phyloP scores from a whole-genome alignment of 2,797 vertebrate genomes.

The Leptodactylus fallax region DNA sequence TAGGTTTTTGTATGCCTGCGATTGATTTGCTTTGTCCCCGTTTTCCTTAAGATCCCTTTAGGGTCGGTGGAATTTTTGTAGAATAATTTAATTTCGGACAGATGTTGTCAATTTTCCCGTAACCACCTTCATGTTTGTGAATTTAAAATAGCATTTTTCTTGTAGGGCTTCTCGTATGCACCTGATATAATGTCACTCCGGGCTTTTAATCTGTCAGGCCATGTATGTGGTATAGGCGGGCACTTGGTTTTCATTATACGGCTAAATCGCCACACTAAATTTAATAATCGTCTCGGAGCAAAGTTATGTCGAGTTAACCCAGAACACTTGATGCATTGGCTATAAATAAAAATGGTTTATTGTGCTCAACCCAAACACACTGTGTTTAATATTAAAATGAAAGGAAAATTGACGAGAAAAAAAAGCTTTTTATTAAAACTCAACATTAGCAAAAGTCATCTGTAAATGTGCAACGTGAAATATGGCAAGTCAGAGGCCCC shows the following conservation, averaged over 20 bases:
- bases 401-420: conserved; percentile 9
- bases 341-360: conserved; percentile 38
- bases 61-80: conserved; percentile 23
- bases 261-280: conserved; percentile 38
- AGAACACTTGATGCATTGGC: conserved; percentile 15
- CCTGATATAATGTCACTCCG: conserved; percentile 53
- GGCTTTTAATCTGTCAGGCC: conserved; percentile 47
- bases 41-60: not conserved
- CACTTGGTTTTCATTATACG: conserved; percentile 54
- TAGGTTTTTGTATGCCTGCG: not conserved
- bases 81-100: conserved; percentile 35
- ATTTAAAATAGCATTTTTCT: conserved; percentile 32
- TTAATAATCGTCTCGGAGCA: conserved; percentile 25
- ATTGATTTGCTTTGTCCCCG: not conserved
- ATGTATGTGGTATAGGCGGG: conserved; percentile 39
- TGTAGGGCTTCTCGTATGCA: conserved; percentile 27
- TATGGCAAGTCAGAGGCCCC: too few relatives aligned
- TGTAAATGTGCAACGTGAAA: conserved; percentile 1
- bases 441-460: not conserved
- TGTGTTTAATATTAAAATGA: conserved; percentile 38
- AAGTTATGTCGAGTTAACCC: conserved; percentile 33
- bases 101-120: conserved; percentile 24
- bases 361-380: conserved; percentile 33
- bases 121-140: conserved; percentile 38
- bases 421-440: conserved; percentile 29